Conservation (phyloP, 2,888 invertebrate genomes). For the Tillus elongatus region DNA sequence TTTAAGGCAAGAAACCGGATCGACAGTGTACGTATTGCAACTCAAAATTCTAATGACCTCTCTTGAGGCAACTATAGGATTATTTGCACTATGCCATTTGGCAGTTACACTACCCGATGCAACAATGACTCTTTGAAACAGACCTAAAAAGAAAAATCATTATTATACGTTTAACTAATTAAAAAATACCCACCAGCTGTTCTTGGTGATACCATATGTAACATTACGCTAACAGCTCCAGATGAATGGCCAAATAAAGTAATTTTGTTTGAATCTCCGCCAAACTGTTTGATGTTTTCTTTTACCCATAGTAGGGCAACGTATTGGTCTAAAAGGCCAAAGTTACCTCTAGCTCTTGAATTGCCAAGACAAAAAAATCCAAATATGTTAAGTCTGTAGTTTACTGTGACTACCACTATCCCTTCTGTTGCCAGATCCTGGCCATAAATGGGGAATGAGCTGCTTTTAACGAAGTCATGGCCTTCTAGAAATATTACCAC, state of each 20-base stretch:
- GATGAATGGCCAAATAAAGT: conserved; percentile 77
- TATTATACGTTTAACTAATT: too few relatives aligned
- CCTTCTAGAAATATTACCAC: conserved; percentile 64
- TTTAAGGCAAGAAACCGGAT: conserved; percentile 53
- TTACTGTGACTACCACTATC: conserved; percentile 59
- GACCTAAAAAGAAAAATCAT: conserved; percentile 37
- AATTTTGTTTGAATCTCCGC: conserved; percentile 69
- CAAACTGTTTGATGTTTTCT: conserved; percentile 68
- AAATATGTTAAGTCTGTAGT: conserved; percentile 62
- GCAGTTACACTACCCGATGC: conserved; percentile 53
- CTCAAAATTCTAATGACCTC: conserved; percentile 49
- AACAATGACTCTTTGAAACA: conserved; percentile 58
- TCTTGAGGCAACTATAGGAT: conserved; percentile 45
- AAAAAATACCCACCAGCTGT: conserved; percentile 45
- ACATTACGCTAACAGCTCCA: conserved; percentile 60
- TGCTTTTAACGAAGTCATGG: conserved; percentile 47
- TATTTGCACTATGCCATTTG: conserved; percentile 40
- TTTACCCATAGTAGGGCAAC: conserved; percentile 69
- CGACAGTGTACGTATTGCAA: conserved; percentile 45
- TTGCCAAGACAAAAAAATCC: conserved; percentile 55
- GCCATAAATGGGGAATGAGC: conserved; percentile 49
- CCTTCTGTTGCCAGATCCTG: conserved; percentile 65
- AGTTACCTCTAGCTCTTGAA: conserved; percentile 63
- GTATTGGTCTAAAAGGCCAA: conserved; percentile 78
- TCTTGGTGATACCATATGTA: conserved; percentile 58